Base-by-base conservation (phyloP, 2,888 invertebrate genomes). In the Pardosa pseudoannulata region DNA sequence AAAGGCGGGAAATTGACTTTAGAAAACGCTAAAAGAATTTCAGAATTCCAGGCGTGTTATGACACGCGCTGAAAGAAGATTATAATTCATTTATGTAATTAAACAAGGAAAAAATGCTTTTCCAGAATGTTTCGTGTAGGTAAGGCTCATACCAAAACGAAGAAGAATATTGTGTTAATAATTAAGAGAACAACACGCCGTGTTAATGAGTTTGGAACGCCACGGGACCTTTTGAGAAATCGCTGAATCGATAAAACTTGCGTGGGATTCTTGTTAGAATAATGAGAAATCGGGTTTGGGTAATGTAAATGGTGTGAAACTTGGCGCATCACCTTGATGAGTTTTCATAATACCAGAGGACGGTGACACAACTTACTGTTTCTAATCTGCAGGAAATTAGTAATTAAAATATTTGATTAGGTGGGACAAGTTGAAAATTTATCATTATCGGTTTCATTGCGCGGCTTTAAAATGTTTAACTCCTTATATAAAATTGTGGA, bases 61-160 rank as follows among this genome's bases (percentile, higher is more conserved):
- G 56, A 56, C 56, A 23, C 5, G 16, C 16, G 23, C 5, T 23
- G 56, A 56, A 56, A 56, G 23, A 3, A 16, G 23, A 56, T 56
- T 56, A 56, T 56, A 56, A 56, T 56, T 56, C 56, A 56, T 56
- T 56, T 56, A 56, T 23, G 56, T 56, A 56, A 56, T 56, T 56
- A 56, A 23, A 56, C n/a, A n/a, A n/a, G 23, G 1, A 56, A 1
- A 56, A 23, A 56, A 56, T n/a, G n/a, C n/a, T n/a, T n/a, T n/a
- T n/a, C n/a, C n/a, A n/a, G 5, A 56, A 19, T 56, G 56, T 56
- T 56, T 23, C 56, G 16, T 16, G 5, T 6, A 56, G 56, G 19
- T 56, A 56, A 23, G 56, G n/a, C 11, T 56, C 11, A 23, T 56
- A 16, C 3, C 1, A 56, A 1, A 23, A 56, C 19, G 23, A 23